Conservation (phyloP, 2,888 invertebrate genomes). For the Melinopterus prodromus region DNA sequence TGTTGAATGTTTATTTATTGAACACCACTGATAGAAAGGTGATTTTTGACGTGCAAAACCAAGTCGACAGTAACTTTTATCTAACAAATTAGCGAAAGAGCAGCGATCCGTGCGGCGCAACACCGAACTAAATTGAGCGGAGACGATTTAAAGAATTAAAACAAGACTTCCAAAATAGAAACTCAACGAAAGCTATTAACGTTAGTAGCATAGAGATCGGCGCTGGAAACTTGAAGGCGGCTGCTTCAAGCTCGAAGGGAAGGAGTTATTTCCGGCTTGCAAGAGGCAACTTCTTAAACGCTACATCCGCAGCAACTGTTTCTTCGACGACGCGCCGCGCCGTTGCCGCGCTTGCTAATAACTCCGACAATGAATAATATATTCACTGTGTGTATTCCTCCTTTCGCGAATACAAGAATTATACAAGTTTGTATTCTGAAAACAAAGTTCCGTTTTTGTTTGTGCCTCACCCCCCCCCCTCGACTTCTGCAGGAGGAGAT, state of each 20-base stretch:
- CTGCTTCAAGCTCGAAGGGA: slow-evolving; percentile 38
- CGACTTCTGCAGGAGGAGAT: background rate
- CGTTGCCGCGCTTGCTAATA: slow-evolving; percentile 40
- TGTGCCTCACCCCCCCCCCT: background rate
- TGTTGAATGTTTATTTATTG: no score
- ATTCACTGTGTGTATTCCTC: slow-evolving; percentile 36
- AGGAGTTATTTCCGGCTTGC: slow-evolving; percentile 49
- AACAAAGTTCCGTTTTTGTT: slow-evolving; percentile 27
- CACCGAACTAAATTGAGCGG: slow-evolving; percentile 34
- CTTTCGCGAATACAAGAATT: slow-evolving; percentile 22
- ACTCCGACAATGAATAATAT: slow-evolving; percentile 46
- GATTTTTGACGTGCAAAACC: no score
- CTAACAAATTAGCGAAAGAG: no score
- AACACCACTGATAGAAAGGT: no score
- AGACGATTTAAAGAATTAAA: slow-evolving; percentile 37
- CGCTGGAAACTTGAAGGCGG: slow-evolving; percentile 8
- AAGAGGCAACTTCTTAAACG: slow-evolving; percentile 48
- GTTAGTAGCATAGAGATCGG: background rate
- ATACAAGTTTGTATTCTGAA: slow-evolving; percentile 26
- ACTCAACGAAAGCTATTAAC: background rate
- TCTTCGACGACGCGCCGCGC: slow-evolving; percentile 43
- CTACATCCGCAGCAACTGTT: slow-evolving; percentile 47
- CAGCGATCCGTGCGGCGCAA: no score
- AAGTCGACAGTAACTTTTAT: no score
- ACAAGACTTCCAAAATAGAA: slow-evolving; percentile 21